These are phyloP conservation scores for Pseudochirops cupreus DNA, from an alignment of 2,797 vertebrate genomes.

Conservation along the genomic window DNA sequence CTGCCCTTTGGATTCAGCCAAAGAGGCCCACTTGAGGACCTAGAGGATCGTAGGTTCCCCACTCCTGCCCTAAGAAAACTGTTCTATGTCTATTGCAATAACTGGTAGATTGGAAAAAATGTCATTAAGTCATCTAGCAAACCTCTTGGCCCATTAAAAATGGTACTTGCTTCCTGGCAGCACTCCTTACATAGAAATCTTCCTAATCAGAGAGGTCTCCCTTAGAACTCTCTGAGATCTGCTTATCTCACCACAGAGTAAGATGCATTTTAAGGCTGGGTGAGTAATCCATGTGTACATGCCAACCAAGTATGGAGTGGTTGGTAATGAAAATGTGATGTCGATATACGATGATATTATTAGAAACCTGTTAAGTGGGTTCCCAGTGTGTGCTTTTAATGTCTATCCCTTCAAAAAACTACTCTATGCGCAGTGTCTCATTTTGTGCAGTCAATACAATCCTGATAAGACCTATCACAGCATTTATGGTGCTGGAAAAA, in stretches of 20 bases:
- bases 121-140: not conserved
- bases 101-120: accelerated
- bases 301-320: conserved; percentile 2
- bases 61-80: too few relatives aligned
- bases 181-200: not conserved
- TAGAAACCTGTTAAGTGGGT: conserved; percentile 73
- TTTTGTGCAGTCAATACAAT: conserved; percentile 69
- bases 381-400: conserved; percentile 64
- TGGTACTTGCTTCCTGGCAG: not conserved
- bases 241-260: not conserved
- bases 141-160: not conserved
- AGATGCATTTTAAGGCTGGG: not conserved
- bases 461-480: conserved; percentile 69
- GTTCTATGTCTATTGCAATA: not conserved
- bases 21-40: too few relatives aligned
- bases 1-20: too few relatives aligned
- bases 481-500: conserved; percentile 27
- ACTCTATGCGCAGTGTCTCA: conserved; percentile 41
- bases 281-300: not conserved
- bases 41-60: too few relatives aligned
- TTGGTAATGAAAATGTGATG: conserved; percentile 39
- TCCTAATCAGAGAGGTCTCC: not conserved
- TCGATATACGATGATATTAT: conserved; percentile 58
- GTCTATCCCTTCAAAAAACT: conserved; percentile 61
- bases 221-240: not conserved